A percentile compares a stretch with the other conserved stretches of the same genome.
Conservation (phyloP, 1,140 invertebrate species). For the Monochamus saltuarius region DNA sequence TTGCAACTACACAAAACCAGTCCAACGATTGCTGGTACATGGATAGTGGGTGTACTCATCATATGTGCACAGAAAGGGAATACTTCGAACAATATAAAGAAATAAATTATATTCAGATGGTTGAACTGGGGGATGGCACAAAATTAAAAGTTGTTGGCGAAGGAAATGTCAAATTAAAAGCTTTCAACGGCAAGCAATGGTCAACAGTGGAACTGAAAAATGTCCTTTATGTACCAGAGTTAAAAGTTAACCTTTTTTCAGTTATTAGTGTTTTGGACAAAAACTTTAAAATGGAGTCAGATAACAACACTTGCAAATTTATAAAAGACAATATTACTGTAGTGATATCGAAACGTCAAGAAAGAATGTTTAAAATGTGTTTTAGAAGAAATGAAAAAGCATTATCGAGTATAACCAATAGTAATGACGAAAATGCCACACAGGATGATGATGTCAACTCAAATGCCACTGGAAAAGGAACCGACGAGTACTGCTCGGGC, state of each 20-base stretch:
- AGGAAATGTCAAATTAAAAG: not conserved
- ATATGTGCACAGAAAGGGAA: not conserved
- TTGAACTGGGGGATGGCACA: not conserved
- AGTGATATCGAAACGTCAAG: not conserved
- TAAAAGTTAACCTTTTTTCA: slow-evolving; percentile 4
- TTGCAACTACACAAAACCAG: not conserved
- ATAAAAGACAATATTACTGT: not conserved
- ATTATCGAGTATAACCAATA: too few relatives aligned
- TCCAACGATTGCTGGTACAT: not conserved
- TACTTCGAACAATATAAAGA: not conserved
- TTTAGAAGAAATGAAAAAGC: too few relatives aligned
- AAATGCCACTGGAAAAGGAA: not conserved
- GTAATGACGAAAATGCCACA: too few relatives aligned
- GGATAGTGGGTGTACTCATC: not conserved
- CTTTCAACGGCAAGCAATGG: not conserved
- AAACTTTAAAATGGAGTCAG: not conserved
- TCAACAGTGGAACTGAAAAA: not conserved
- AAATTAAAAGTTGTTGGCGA: not conserved
- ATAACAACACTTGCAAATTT: not conserved
- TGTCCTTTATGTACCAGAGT: not conserved
- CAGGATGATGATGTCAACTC: too few relatives aligned
- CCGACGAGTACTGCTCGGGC: not conserved
- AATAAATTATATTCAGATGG: not conserved
- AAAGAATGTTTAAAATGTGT: not conserved
- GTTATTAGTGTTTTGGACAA: not conserved